Conservation (phyloP, 2,113 vertebrate genomes). For the Siniperca knerii region DNA sequence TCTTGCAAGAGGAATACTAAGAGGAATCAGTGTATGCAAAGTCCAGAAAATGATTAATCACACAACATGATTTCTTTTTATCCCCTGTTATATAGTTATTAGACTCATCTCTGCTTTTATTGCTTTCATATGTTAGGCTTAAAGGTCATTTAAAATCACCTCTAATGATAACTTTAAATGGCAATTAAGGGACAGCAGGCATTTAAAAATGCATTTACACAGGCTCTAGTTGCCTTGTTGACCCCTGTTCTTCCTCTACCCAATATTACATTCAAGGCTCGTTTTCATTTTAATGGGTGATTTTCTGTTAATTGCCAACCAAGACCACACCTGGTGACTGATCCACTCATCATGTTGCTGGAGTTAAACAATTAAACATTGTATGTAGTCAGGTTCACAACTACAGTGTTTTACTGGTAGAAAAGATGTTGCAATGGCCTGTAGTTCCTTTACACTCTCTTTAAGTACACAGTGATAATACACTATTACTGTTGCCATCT, state of each 20-base stretch:
- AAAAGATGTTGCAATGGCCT: slow-evolving; percentile 10
- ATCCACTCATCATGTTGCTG: slow-evolving; percentile 1
- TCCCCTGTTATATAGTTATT: slow-evolving; percentile 44
- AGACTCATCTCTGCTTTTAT: slow-evolving; percentile 50
- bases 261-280: slow-evolving; percentile 15
- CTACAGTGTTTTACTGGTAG: slow-evolving; percentile 3
- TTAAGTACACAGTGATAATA: slow-evolving; percentile 24
- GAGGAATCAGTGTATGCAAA: not conserved
- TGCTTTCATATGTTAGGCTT: slow-evolving; percentile 55
- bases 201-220: slow-evolving; percentile 70
- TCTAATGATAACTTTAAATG: slow-evolving; percentile 58
- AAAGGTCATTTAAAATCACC: slow-evolving; percentile 55
- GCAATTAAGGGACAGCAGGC: slow-evolving; percentile 70
- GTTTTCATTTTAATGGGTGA: slow-evolving; percentile 47
- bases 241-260: slow-evolving; percentile 46
- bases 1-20: not conserved
- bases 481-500: slow-evolving; percentile 24
- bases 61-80: slow-evolving; percentile 27
- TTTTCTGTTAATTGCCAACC: slow-evolving; percentile 56
- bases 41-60: slow-evolving; percentile 33
- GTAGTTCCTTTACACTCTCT: slow-evolving; percentile 21
- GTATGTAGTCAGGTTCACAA: not conserved
- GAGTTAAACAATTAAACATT: not conserved
- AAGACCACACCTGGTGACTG: slow-evolving; percentile 40
- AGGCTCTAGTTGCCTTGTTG: slow-evolving; percentile 64